Base-by-base conservation (phyloP, 1,140 invertebrate species). In the Streblospio benedicti region DNA sequence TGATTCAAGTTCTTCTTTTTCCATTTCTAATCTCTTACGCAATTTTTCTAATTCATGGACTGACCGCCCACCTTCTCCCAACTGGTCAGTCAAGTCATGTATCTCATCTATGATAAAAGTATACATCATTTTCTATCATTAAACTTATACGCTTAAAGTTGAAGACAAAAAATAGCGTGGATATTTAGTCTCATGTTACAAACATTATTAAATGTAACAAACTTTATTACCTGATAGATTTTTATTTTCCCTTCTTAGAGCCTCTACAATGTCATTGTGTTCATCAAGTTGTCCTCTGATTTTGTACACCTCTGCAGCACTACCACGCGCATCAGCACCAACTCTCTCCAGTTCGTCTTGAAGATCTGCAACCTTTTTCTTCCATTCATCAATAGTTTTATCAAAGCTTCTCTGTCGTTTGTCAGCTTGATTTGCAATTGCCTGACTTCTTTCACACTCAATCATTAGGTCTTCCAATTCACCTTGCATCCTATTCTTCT, bases 321-420 rank as follows among this genome's bases (percentile, higher is more conserved):
- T 96, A 84, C 97, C 96, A 77, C 96, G 88, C 85, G 93, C 94
- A 81, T 99, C 96, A 81, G 97, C 97, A 81, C 99, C 95, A 74
- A 91, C 93, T 69, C 90, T 91, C 78, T 99, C 96, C 56, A 99
- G 84, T 81, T 99, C 96, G 68, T 90, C 88, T 65, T 92, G 89
- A 63, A 98, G 84, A 77, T 98, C 94, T 71, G 97, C 92, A 73
- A 93, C 91, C 84, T 98, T 97, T 80, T 95, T 88, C 81, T 98
- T 97, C 96, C 96, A 99, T 88, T 99, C 96, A 66, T 90, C 87
- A 76, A 99, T 92, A 79, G 96, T 93, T 82, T 97, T 97, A 84
- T 99, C 96, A 83, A 99, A 97, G 68, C 91, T 91, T 83, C 97
- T 97, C 82, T 97, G 93, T 82, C 97, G 98, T 90, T 99, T 99